phyloP scores from a whole-genome alignment of 2,888 invertebrate genomes.

The Tillus elongatus region DNA sequence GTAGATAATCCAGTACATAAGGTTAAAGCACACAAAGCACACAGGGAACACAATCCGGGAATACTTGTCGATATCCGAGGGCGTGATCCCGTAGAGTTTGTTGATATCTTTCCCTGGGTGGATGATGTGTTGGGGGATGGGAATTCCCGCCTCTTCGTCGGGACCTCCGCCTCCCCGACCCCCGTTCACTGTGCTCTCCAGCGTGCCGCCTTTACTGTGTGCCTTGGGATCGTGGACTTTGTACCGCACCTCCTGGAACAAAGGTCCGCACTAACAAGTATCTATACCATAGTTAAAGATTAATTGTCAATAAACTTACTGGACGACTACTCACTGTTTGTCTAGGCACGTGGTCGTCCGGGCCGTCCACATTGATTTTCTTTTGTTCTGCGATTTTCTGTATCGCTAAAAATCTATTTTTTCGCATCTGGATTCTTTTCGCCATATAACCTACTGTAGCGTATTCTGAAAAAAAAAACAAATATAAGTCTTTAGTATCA shows the following conservation, averaged over 20 bases:
- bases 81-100: slow-evolving; percentile 85
- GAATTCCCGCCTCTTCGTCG: slow-evolving; percentile 55
- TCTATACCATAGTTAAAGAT: slow-evolving; percentile 41
- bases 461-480: slow-evolving; percentile 64
- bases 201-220: slow-evolving; percentile 84
- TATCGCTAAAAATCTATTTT: slow-evolving; percentile 81
- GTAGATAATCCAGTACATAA: slow-evolving; percentile 97
- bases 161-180: slow-evolving; percentile 50
- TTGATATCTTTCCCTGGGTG: slow-evolving; percentile 88
- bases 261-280: slow-evolving; percentile 54
- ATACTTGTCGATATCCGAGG: slow-evolving; percentile 98
- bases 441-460: slow-evolving; percentile 98
- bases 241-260: slow-evolving; percentile 87
- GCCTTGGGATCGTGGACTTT: slow-evolving; percentile 91
- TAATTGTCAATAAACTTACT: neutral
- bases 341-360: slow-evolving; percentile 68
- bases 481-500: slow-evolving; percentile 5
- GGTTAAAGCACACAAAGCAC: slow-evolving; percentile 97
- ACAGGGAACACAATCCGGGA: slow-evolving; percentile 97
- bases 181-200: slow-evolving; percentile 87
- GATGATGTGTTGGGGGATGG: slow-evolving; percentile 66
- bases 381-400: slow-evolving; percentile 90
- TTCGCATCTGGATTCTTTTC: slow-evolving; percentile 92
- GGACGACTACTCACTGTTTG: slow-evolving; percentile 59
- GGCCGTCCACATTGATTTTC: slow-evolving; percentile 73